Evolutionary conservation across 2,888 invertebrate genomes (phyloP).

Genomic region (Cataglyphis rosenhaueri): DNA sequence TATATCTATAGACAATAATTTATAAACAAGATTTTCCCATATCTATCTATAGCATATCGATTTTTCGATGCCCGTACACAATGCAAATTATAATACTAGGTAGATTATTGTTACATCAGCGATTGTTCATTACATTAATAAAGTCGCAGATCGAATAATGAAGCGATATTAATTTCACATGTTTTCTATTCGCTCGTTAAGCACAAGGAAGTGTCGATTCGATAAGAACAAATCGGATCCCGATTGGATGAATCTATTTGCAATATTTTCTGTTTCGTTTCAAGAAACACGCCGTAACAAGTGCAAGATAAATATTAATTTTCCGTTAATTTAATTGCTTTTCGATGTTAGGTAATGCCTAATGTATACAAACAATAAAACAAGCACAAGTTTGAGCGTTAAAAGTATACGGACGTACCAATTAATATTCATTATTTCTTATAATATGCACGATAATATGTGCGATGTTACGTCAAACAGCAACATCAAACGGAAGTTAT

Average conservation of each 20-base stretch:
- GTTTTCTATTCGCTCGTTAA: neutral
- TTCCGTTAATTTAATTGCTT: neutral
- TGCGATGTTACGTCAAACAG: neutral
- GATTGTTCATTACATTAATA: neutral
- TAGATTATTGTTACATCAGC: neutral
- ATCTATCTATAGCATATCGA: neutral
- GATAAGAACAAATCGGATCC: neutral
- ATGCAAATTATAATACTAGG: neutral
- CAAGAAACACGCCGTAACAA: neutral
- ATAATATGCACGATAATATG: neutral
- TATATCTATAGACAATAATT: no score
- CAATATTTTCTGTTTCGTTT: neutral
- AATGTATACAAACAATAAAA: neutral
- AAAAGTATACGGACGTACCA: neutral
- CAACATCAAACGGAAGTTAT: neutral
- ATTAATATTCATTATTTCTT: slow-evolving; percentile 10
- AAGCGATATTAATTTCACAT: neutral
- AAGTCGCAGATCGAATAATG: neutral
- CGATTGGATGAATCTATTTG: neutral
- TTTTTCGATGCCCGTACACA: neutral
- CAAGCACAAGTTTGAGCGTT: neutral
- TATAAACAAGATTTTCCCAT: neutral
- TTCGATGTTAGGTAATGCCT: slow-evolving; percentile 1
- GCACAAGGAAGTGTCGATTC: neutral
- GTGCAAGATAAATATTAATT: slow-evolving; percentile 12